Base-by-base conservation (phyloP, 2,113 vertebrate species). In the Gymnogyps californianus region DNA sequence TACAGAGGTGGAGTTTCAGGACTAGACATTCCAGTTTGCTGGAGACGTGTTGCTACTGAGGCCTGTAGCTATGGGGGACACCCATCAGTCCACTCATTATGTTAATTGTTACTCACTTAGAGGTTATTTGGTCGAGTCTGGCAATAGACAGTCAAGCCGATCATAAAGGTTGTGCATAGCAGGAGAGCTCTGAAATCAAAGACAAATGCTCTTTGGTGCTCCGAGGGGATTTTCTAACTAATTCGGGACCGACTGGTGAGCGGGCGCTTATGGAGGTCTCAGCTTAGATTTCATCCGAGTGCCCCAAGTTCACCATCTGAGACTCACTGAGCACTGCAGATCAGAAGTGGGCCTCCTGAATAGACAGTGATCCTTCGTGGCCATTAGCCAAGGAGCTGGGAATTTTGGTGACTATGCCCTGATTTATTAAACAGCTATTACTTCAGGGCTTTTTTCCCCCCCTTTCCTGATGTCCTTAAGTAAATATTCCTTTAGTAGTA, bases 81-180 rank as follows among this genome's bases (percentile, higher is more conserved):
- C 88, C 97, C 97, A 71, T 94, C 96, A 96, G 91, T 91, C 95
- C 34, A 61, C 97, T 98, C 97, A 98, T 98, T 98, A 97, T 11
- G 55, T 83, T 98, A 98, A 98, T 98, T 98, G 96, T 97, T 97
- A 83, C 97, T 98, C 96, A 75, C 93, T 97, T 95, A 77, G 83
- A 26, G 76, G 81, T 96, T 93, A 83, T 76, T 96, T 96, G 97
- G 97, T 94, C 72, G n/a, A 95, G 92, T 61, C 97, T 96, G 94
- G 94, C 95, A 96, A n/a, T 32, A 89, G 91, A 82, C 86, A 96
- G 91, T 87, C 97, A 79, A 95, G 94, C 8, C 91, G 92, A 86
- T 96, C 78, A 51, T 81, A 96, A 97, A 97, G 96, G 81, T 93
- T 94, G 85, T 95, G 62, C 71, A 18, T 94, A 96, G 89, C 90